phyloP scores from a whole-genome alignment of 2,797 vertebrate species.

The Peromyscus attwateri region DNA sequence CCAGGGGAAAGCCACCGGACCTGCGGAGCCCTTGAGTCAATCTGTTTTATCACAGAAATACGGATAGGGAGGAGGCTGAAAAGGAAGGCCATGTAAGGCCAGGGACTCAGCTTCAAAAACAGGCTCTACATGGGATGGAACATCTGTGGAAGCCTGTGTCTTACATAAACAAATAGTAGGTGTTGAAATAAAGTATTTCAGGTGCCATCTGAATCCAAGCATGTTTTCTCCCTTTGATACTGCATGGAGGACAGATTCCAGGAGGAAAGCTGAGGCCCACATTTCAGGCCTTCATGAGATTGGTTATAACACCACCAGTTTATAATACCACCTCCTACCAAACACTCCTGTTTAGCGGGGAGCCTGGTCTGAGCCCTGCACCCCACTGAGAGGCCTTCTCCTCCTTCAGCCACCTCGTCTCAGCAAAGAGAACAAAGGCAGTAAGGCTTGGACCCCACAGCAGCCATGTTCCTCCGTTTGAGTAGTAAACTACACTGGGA shows the following conservation, averaged over 20 bases:
- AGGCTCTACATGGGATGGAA: conserved; percentile 29
- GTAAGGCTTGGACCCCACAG: not conserved
- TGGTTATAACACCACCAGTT: not conserved
- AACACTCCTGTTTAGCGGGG: not conserved
- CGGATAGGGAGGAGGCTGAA: not conserved
- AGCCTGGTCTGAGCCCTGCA: not conserved
- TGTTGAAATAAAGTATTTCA: conserved; percentile 20
- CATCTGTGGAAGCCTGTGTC: conserved; percentile 31
- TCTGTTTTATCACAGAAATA: not conserved
- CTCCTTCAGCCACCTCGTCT: not conserved
- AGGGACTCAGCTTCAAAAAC: conserved; percentile 63
- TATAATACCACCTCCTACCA: not conserved
- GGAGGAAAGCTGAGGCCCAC: not conserved
- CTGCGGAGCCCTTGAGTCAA: not conserved
- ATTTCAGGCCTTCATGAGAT: not conserved
- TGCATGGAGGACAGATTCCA: not conserved
- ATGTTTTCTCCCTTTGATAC: conserved; percentile 8
- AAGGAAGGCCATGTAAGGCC: conserved; percentile 54
- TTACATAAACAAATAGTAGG: conserved; percentile 65
- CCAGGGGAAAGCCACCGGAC: conserved; percentile 46
- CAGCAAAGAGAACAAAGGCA: not conserved
- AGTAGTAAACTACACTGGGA: not conserved
- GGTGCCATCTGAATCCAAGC: conserved; percentile 1
- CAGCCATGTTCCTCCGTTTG: rapidly evolving
- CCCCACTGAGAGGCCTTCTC: not conserved